Percentiles rank a stretch among this genome's conserved stretches.
Evolutionary conservation across 2,888 invertebrate species (phyloP).

Genomic region (Calameuta filiformis): DNA sequence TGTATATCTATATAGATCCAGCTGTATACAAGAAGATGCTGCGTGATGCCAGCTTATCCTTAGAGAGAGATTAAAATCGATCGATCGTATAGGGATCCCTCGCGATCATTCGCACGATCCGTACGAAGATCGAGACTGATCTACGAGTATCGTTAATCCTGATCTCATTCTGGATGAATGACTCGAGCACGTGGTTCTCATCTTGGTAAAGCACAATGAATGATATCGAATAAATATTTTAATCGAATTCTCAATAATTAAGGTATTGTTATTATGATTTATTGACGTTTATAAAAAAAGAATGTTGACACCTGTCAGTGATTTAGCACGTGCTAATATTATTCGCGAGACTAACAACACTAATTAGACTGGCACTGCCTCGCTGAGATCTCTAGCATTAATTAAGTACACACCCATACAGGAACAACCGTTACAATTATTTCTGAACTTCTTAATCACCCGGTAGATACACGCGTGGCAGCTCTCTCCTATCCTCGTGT

Average conservation of each 20-base stretch:
- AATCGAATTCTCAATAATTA: background rate
- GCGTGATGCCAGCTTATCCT: background rate
- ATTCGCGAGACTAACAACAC: background rate
- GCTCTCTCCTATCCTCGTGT: background rate
- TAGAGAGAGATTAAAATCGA: background rate
- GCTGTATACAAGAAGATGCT: background rate
- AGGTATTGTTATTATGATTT: background rate
- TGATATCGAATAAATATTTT: no score
- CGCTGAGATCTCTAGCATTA: background rate
- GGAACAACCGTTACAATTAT: conserved; percentile 1
- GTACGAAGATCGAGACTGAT: conserved; percentile 1
- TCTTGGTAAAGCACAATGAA: background rate
- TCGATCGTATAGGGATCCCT: conserved; percentile 4
- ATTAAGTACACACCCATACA: conserved; percentile 3
- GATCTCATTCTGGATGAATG: background rate
- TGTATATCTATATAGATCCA: background rate
- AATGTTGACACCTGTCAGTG: background rate
- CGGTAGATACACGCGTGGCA: conserved; percentile 1
- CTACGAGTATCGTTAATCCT: background rate
- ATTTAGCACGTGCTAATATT: background rate
- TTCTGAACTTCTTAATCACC: conserved; percentile 5
- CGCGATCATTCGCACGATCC: conserved; percentile 8
- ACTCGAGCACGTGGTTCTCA: background rate
- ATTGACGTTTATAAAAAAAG: background rate
- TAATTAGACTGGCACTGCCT: background rate